phyloP scores from a whole-genome alignment of 2,888 invertebrate genomes.

The Drosophila parthenogenetica region DNA sequence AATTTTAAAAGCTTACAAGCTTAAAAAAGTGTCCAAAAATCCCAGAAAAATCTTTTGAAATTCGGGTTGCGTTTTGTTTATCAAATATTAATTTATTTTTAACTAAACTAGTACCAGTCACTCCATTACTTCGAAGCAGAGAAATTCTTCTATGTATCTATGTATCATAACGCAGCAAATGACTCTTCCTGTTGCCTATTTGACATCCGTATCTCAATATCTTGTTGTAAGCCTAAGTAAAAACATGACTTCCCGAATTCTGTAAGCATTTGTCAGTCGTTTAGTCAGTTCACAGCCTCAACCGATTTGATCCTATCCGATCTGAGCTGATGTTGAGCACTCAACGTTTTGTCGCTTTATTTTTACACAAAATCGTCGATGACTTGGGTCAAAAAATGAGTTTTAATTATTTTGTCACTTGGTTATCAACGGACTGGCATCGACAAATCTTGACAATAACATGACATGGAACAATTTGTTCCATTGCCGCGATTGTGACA shows the following conservation, averaged over 20 bases:
- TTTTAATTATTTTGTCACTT: slow-evolving; percentile 81
- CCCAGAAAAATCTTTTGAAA: too few relatives aligned
- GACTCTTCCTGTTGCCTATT: slow-evolving; percentile 15
- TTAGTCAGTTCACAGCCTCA: slow-evolving; percentile 10
- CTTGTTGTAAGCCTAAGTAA: slow-evolving; percentile 52
- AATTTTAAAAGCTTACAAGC: too few relatives aligned
- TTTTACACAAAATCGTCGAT: slow-evolving; percentile 14
- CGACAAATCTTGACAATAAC: slow-evolving; percentile 80
- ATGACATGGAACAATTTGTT: slow-evolving; percentile 82
- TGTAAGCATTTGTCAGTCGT: background rate
- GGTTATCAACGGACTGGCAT: slow-evolving; percentile 65
- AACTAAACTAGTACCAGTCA: too few relatives aligned
- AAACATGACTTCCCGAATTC: slow-evolving; percentile 68
- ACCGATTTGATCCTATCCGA: background rate
- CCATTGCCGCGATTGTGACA: slow-evolving; percentile 82
- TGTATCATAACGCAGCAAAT: background rate
- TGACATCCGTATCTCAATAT: slow-evolving; percentile 42
- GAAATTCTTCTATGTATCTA: too few relatives aligned
- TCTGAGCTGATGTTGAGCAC: slow-evolving; percentile 41
- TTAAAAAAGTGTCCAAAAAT: too few relatives aligned
- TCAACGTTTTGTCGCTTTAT: slow-evolving; percentile 62
- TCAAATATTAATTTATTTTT: too few relatives aligned
- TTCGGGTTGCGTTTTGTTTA: too few relatives aligned
- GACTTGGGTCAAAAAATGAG: slow-evolving; percentile 51
- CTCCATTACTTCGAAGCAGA: too few relatives aligned